A percentile compares a stretch with the other conserved stretches of the same genome.
Conservation (phyloP, 2,113 vertebrate species). For the Telmatochromis sp. region DNA sequence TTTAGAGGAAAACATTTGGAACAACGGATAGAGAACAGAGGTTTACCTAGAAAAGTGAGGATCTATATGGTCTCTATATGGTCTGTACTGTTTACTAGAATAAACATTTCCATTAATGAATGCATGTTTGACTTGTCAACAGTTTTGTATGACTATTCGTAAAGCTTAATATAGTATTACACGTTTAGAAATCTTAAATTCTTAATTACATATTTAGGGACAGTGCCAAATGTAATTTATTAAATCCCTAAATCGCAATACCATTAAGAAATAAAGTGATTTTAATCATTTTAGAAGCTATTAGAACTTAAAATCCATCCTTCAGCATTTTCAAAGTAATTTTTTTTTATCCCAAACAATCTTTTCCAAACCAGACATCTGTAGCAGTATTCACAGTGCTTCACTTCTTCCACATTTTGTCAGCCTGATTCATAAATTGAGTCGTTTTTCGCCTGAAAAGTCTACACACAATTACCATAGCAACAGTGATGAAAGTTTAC, state of each 20-base stretch:
- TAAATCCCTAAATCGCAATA: neutral
- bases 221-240: neutral
- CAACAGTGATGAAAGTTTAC: neutral
- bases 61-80: conserved; percentile 67
- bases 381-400: neutral
- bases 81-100: conserved; percentile 77
- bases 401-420: neutral
- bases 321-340: neutral
- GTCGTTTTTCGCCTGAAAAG: neutral
- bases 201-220: neutral
- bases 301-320: neutral
- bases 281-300: neutral
- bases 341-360: neutral
- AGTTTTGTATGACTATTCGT: neutral
- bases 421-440: neutral
- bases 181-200: neutral
- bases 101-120: conserved; percentile 71
- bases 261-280: neutral
- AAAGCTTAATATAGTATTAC: neutral
- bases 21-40: conserved; percentile 18
- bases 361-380: neutral
- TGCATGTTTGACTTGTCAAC: neutral
- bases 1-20: conserved; percentile 34
- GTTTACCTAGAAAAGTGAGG: conserved; percentile 71
- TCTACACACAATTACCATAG: neutral